phyloP scores from a whole-genome alignment of 1,140 invertebrate genomes.

The Pogonognathellus flavescens region DNA sequence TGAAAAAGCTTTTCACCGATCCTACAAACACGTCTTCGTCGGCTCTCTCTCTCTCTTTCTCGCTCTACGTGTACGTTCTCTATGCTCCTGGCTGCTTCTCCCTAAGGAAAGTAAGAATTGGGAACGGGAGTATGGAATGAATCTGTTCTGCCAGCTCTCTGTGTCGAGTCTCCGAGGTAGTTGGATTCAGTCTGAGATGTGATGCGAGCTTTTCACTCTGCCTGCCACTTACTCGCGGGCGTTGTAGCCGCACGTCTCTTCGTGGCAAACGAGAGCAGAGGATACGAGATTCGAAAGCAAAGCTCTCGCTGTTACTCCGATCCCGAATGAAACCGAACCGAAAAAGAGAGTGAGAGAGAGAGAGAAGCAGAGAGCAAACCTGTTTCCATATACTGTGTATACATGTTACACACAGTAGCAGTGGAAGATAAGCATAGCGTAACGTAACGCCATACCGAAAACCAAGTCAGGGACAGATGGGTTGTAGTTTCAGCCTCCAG shows the following conservation, averaged over 20 bases:
- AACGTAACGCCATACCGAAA: too few species aligned
- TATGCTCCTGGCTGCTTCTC: neutral
- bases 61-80: neutral
- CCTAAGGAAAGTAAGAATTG: neutral
- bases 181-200: neutral
- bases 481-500: too few species aligned
- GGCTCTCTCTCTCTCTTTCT: neutral
- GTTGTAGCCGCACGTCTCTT: neutral
- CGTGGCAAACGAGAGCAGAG: neutral
- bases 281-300: constrained; percentile 29
- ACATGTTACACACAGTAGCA: too few species aligned
- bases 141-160: neutral
- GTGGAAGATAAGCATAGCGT: too few species aligned
- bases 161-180: neutral
- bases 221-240: neutral
- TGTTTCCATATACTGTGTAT: neutral
- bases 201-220: constrained; percentile 17
- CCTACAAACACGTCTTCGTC: neutral
- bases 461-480: too few species aligned
- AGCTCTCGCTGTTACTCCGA: constrained; percentile 2
- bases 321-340: constrained; percentile 24
- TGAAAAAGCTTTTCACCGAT: constrained; percentile 27
- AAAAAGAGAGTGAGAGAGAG: neutral
- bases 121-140: neutral
- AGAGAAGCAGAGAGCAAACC: neutral